Evolutionary conservation across 2,797 vertebrate genomes (phyloP), one percentile per base, ranked within the genome.

Genomic region (Enteromius viviparus): DNA sequence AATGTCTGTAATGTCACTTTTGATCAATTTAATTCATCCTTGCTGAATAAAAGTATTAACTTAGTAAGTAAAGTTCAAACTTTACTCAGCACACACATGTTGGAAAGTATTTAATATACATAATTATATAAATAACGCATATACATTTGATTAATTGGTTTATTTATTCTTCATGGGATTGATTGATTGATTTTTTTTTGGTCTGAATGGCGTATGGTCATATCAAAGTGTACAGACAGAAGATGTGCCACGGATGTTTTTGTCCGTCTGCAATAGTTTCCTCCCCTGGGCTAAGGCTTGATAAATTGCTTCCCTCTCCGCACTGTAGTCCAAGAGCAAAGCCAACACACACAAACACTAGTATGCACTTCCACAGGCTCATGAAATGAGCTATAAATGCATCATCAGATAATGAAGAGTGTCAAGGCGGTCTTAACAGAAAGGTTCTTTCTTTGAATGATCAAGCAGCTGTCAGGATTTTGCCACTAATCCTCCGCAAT

Each of bases 241-340:
- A 87, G 69, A 80, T 68, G 82, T 78, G 75, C 53, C 80, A 78
- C 60, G 82, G 72, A 84, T 83, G 51, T 86, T 89, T 85, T 87
- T 23, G n/a, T 88, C 83, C 77, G 40, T 77, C 65, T 87, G 40
- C 76, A 80, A 70, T 76, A 81, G 76, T 84, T 88, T 88, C 80
- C 84, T 87, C 29, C 62, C 60, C 74, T 78, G 78, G 82, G 58
- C 84, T 86, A 74, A 87, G 80, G 37, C 72, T 81, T 88, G 88
- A 90, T 85, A 79, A 89, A 90, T 85, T 70, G 88, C 84, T 91
- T 90, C 89, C 89, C 71, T 82, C 88, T 80, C 71, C 60, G 58
- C 76, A 69, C 23, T 78, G 45, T 80, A 76, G 15, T 89, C 90
- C 91, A 91, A 84, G 81, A 90, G 81, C 79, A 85, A 77, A 85